Evolutionary conservation across 2,797 vertebrate species (phyloP), one percentile per base, ranked within the genome.

Genomic region (Aphelocoma californica): DNA sequence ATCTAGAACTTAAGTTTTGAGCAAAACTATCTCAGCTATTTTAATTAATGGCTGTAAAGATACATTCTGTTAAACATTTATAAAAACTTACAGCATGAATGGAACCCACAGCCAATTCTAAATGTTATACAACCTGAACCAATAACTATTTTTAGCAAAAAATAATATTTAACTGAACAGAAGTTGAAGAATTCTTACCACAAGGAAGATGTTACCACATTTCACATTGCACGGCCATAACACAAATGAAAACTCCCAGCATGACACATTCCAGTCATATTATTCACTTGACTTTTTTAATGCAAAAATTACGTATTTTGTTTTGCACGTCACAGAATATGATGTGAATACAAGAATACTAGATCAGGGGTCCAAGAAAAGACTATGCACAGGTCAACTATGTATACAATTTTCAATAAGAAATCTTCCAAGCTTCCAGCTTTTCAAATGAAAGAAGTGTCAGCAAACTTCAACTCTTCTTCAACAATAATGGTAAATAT

Each of bases 341-440:
- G 96, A 98, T 98, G 97, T 98, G 97, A 98, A 98, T 98, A 99
- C 98, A 98, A 98, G 94, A 97, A 92, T 97, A 97, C 86, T 93
- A 94, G 86, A 98, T 97, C 88, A 97, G 96, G 97, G 96, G 95
- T 97, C 92, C 97, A 97, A 96, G 96, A 97, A 97, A 95, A 97
- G 96, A 96, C 87, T 97, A 97, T 92, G 96, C 96, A 97, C 95
- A 95, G 87, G 67, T 97, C 94, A 97, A 95, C 89, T 79, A 85
- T 90, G 95, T 97, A 96, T 97, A 96, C 91, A 96, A 88, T 91
- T 97, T 95, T 97, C 97, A 96, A 92, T 90, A 95, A 93, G 95
- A 95, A 97, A 92, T 97, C 96, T 95, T 96, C 96, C 93, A 95
- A 95, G 95, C 80, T 95, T 97, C 96, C 95, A 97, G 95, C 87